Evolutionary conservation across 2,888 invertebrate species (phyloP).

Genomic region (Pasiphila rectangulata): DNA sequence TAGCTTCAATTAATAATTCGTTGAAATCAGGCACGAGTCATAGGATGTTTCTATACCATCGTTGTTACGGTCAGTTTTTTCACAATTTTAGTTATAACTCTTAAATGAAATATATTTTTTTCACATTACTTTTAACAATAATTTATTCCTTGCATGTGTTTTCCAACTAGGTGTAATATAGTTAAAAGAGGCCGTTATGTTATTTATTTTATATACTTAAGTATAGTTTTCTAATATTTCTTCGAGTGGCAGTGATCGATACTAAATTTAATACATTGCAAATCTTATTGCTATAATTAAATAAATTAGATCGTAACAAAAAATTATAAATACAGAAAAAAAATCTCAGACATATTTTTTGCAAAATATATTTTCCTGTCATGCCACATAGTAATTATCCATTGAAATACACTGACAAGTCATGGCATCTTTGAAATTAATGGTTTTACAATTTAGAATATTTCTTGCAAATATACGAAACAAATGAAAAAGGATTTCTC

Average conservation of each 20-base stretch:
- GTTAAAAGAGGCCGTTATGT: conserved; percentile 1
- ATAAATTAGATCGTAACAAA: no score
- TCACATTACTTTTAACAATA: conserved; percentile 29
- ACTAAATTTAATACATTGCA: no score
- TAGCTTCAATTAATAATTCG: conserved; percentile 37
- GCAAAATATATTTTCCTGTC: no score
- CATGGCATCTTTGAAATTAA: no score
- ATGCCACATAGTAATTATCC: no score
- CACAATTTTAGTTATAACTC: conserved; percentile 23
- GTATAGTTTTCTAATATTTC: background rate
- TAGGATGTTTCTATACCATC: conserved; percentile 49
- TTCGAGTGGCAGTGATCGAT: conserved; percentile 1
- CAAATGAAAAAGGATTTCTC: no score
- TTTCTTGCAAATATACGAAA: no score
- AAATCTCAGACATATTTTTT: no score
- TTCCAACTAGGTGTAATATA: conserved; percentile 21
- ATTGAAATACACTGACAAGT: no score
- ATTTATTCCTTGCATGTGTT: conserved; percentile 20
- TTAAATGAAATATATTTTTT: conserved; percentile 30
- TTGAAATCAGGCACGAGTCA: conserved; percentile 63
- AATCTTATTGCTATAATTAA: no score
- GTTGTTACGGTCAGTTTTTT: conserved; percentile 24
- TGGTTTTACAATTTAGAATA: no score
- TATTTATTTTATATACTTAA: background rate
- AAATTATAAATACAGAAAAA: no score